Base-by-base conservation (phyloP, 1,140 invertebrate species). In the Drosophila parabipectinata region DNA sequence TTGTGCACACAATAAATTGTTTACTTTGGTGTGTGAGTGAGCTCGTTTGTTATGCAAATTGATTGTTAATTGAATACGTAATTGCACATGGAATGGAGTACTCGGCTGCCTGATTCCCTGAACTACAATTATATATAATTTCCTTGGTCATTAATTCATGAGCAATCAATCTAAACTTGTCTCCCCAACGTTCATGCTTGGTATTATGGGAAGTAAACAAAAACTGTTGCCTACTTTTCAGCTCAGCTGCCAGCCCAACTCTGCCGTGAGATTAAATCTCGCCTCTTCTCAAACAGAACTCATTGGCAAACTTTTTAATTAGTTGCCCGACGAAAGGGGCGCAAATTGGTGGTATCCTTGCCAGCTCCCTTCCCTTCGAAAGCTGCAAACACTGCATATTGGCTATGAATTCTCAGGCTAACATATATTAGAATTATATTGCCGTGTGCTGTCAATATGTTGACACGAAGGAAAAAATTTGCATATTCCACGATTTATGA, bases 391-490 rank as follows among this genome's bases (percentile, higher is more conserved):
- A 39, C 34, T 52, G 73, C 64, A 57, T n/a, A 44, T 56, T 39
- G 30, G 14, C 56, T 60, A 54, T 45, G 58, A 68, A 57, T 83
- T 72, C 39, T 14, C 51, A 63, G 51, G 72, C 60, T 61, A 56
- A 57, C 71, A 83, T 83, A 84, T 79, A 76, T 79, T 84, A 84
- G 63, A 59, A 79, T 56, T 62, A 51, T 64, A 45, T 59, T 62
- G 53, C 52, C 59, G 58, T 62, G 55, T 52, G 54, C 55, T 69
- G 72, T 80, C 81, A 85, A 84, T 80, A 64, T 69, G 72, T 79
- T 85, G 81, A 77, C 62, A 76, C 41, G 26, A 7, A 28, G 64
- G n/a, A 50, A 15, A n/a, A 10, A 68, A 84, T 85, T 79, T 77
- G 72, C 80, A 84, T 84, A 73, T 83, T 61, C 34, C 66, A 48